These are phyloP conservation scores for Sitobion miscanthi DNA, from an alignment of 1,140 invertebrate genomes.

Conservation along the genomic window DNA sequence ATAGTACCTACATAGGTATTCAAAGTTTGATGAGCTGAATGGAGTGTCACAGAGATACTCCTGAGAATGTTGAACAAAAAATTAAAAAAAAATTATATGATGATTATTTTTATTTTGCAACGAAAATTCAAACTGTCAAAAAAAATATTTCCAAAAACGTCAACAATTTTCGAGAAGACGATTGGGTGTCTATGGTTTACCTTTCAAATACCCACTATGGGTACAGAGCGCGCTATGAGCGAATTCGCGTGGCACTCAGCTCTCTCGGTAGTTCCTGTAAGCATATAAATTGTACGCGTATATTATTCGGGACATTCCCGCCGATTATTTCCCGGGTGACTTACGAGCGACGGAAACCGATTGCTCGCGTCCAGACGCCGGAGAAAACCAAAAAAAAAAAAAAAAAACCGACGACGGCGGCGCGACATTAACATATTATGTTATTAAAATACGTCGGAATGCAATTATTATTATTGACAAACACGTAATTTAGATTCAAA, in stretches of 20 bases:
- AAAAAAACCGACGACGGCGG: not conserved
- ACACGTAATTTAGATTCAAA: conserved; percentile 36
- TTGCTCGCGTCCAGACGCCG: not conserved
- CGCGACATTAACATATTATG: not conserved
- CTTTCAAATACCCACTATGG: too few species aligned
- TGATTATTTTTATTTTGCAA: not conserved
- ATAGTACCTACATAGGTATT: too few species aligned
- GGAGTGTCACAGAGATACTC: not conserved
- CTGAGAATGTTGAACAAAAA: not conserved
- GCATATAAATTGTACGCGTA: not conserved
- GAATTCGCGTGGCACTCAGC: not conserved
- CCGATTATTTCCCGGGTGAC: not conserved
- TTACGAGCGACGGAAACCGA: not conserved
- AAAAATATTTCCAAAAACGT: not conserved
- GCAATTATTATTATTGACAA: conserved; percentile 14
- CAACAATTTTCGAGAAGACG: too few species aligned
- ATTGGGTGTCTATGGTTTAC: too few species aligned
- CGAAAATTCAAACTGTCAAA: not conserved
- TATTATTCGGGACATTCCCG: not conserved
- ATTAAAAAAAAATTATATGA: not conserved
- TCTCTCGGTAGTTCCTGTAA: not conserved
- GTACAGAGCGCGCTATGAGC: not conserved
- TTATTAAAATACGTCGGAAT: not conserved
- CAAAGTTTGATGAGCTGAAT: too few species aligned
- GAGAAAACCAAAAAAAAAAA: not conserved